Conservation (phyloP, 2,797 vertebrate species). For the Semotilus atromaculatus region DNA sequence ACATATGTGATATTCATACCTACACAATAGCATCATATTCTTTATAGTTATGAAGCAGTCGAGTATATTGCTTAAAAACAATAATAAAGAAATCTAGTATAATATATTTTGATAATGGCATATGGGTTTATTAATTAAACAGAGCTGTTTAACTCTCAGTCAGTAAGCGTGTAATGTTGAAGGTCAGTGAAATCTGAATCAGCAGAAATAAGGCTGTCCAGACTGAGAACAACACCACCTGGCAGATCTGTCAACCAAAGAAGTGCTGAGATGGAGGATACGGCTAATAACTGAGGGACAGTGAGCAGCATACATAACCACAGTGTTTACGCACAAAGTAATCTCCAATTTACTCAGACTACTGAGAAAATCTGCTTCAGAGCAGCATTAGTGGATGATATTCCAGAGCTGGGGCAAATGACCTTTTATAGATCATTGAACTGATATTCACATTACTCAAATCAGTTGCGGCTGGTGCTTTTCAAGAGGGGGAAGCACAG, state of each 20-base stretch:
- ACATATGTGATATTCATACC: not conserved
- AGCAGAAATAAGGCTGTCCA: conserved; percentile 40
- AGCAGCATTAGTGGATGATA: conserved; percentile 24
- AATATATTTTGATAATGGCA: not conserved
- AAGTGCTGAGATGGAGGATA: conserved; percentile 50
- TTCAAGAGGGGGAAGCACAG: not conserved
- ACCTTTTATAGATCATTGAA: conserved; percentile 5
- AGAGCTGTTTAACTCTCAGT: conserved; percentile 27
- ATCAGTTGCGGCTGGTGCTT: not conserved
- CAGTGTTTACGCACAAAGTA: conserved; percentile 38
- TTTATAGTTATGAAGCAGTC: not conserved
- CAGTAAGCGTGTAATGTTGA: conserved; percentile 37
- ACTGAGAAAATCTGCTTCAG: conserved; percentile 4
- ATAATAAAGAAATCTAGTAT: not conserved
- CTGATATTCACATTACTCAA: conserved; percentile 6
- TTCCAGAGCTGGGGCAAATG: not conserved
- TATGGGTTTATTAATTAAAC: conserved; percentile 41
- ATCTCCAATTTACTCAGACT: conserved; percentile 29
- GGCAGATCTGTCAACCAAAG: conserved; percentile 42
- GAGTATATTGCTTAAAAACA: not conserved
- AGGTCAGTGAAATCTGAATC: conserved; percentile 57
- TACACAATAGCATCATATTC: not conserved
- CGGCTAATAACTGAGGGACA: conserved; percentile 34
- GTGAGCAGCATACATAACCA: conserved; percentile 34
- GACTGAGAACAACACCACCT: conserved; percentile 38